Evolutionary conservation across 2,113 vertebrate species (phyloP).

Genomic region (Pedionomus torquatus): DNA sequence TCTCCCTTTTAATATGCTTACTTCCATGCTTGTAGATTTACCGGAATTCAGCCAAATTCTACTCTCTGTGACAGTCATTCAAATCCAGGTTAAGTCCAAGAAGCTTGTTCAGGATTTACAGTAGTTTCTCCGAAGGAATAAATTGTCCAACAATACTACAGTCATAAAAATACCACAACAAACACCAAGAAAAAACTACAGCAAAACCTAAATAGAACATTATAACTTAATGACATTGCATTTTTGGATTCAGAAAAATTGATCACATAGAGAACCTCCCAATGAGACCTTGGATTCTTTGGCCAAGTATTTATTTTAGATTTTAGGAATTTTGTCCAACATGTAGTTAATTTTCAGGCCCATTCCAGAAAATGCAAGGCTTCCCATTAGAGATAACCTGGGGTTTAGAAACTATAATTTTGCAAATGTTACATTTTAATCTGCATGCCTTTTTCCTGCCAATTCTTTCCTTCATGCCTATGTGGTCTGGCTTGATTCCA

Average conservation of each 20-base stretch:
- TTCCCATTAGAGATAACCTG: neutral
- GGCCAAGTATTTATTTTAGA: neutral
- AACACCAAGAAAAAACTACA: neutral
- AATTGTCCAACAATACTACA: neutral
- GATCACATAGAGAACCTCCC: neutral
- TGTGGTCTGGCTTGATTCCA: conserved; percentile 23
- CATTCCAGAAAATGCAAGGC: neutral
- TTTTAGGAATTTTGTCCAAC: neutral
- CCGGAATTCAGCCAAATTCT: neutral
- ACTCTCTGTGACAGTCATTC: neutral
- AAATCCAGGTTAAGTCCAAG: neutral
- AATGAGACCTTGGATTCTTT: neutral
- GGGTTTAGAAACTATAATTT: neutral
- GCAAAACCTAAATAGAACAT: neutral
- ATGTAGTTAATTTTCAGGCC: neutral
- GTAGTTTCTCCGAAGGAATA: neutral
- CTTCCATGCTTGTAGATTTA: neutral
- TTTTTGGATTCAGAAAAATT: neutral
- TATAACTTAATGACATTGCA: neutral
- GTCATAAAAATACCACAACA: neutral
- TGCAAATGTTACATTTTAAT: neutral
- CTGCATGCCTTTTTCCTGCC: neutral
- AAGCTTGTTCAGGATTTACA: neutral
- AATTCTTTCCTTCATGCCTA: neutral
- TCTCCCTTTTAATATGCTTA: neutral